Percentiles rank a stretch among this genome's conserved stretches.
Conservation (phyloP, 2,888 invertebrate genomes). For the Chymomyza amoena region DNA sequence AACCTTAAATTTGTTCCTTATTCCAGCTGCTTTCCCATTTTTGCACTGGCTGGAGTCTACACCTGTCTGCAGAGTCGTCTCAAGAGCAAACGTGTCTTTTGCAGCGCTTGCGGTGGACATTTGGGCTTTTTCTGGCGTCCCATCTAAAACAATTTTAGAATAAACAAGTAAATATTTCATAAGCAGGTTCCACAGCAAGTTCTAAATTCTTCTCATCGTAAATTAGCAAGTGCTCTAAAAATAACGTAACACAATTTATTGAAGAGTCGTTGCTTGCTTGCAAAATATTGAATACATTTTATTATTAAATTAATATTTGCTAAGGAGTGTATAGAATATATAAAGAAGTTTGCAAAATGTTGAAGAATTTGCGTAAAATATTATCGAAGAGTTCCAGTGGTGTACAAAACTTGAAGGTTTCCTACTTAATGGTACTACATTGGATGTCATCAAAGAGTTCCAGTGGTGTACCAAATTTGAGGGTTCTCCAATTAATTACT, state of each 20-base stretch:
- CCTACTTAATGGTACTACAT: no score
- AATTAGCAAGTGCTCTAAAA: slow-evolving; percentile 46
- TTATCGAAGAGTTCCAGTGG: no score
- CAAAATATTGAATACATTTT: not conserved
- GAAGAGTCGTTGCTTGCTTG: not conserved
- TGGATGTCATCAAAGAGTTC: no score
- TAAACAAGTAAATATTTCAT: slow-evolving; percentile 6
- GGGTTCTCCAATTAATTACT: no score
- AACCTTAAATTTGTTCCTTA: not conserved
- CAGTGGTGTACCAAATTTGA: no score
- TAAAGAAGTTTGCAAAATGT: not conserved
- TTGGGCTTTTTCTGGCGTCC: slow-evolving; percentile 75
- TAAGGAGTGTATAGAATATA: not conserved
- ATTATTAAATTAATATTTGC: not conserved
- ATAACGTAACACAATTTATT: slow-evolving; percentile 29
- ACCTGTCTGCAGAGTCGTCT: slow-evolving; percentile 72
- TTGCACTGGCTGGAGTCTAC: slow-evolving; percentile 73
- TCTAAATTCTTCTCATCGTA: not conserved
- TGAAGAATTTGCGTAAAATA: not conserved
- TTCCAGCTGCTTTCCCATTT: slow-evolving; percentile 76
- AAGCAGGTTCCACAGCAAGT: not conserved
- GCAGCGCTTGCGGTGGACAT: slow-evolving; percentile 76
- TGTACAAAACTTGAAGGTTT: no score
- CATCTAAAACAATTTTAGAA: slow-evolving; percentile 34
- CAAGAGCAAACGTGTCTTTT: slow-evolving; percentile 74